Evolutionary conservation across 1,140 invertebrate genomes (phyloP).

Genomic region (Pachyrhynchus sulphureomaculatus): DNA sequence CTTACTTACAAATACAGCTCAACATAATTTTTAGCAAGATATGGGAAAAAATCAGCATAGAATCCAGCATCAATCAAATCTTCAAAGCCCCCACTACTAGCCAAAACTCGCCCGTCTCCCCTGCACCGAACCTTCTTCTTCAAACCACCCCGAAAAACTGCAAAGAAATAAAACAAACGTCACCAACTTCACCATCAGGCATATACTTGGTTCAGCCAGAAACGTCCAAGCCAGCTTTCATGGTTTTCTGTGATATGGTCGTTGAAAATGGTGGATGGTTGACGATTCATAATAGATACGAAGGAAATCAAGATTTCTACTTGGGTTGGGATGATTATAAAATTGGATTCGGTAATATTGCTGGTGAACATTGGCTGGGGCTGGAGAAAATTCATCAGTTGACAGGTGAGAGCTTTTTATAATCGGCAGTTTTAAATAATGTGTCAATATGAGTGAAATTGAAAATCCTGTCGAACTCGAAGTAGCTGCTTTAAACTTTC

Average conservation of each 20-base stretch:
- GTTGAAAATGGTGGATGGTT: constrained; percentile 63
- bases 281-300: constrained; percentile 61
- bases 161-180: constrained; percentile 2
- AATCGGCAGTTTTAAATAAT: no score
- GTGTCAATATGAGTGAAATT: no score
- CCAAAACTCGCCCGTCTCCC: no score
- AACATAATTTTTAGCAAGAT: not conserved
- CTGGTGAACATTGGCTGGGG: constrained; percentile 56
- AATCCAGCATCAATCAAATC: not conserved
- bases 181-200: not conserved
- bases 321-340: constrained; percentile 65
- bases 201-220: constrained; percentile 48
- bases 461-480: no score
- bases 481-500: no score
- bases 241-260: constrained; percentile 63
- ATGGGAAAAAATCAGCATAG: not conserved
- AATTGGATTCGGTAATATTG: constrained; percentile 55
- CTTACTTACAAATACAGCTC: no score
- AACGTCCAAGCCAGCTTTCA: constrained; percentile 53
- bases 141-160: constrained; percentile 5
- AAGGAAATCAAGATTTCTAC: constrained; percentile 64
- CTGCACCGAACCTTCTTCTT: not conserved
- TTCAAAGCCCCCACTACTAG: not conserved
- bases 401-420: no score
- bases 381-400: constrained; percentile 52